phyloP scores from a whole-genome alignment of 64 coral and sea anemone genomes.

The Platygyra sinensis region DNA sequence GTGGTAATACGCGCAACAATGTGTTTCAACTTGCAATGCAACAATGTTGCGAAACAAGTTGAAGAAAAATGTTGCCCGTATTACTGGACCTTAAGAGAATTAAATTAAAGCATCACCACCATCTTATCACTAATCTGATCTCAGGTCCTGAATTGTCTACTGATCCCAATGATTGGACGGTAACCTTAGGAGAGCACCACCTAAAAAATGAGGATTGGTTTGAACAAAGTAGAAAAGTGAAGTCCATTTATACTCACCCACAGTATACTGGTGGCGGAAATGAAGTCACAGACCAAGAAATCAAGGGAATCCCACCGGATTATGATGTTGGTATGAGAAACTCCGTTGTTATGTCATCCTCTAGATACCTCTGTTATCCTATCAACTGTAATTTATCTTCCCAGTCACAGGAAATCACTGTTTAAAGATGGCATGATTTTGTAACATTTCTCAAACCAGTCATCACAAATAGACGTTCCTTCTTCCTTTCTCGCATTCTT shows the following conservation, averaged over 20 bases:
- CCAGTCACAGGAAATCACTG: background rate
- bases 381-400: background rate
- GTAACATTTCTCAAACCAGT: too few species aligned
- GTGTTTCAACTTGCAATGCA: too few species aligned
- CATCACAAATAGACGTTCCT: too few species aligned
- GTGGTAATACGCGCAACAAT: too few species aligned
- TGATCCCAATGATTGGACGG: slow-evolving; percentile 73
- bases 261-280: slow-evolving; percentile 40
- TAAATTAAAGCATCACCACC: background rate
- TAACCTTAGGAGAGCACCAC: slow-evolving; percentile 85
- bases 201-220: slow-evolving; percentile 76
- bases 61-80: too few species aligned
- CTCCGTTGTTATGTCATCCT: background rate
- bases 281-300: slow-evolving; percentile 21
- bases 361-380: background rate
- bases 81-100: too few species aligned
- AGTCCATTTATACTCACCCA: slow-evolving; percentile 65
- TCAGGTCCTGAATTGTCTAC: slow-evolving; percentile 57
- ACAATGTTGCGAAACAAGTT: too few species aligned
- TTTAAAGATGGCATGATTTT: too few species aligned
- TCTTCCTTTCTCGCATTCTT: too few species aligned
- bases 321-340: slow-evolving; percentile 73
- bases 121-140: background rate
- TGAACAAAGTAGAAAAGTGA: slow-evolving; percentile 67
- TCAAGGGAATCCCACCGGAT: slow-evolving; percentile 69